A percentile compares a stretch with the other conserved stretches of the same genome.
Conservation (phyloP, 2,113 vertebrate species). For the Tachuris rubrigastra region DNA sequence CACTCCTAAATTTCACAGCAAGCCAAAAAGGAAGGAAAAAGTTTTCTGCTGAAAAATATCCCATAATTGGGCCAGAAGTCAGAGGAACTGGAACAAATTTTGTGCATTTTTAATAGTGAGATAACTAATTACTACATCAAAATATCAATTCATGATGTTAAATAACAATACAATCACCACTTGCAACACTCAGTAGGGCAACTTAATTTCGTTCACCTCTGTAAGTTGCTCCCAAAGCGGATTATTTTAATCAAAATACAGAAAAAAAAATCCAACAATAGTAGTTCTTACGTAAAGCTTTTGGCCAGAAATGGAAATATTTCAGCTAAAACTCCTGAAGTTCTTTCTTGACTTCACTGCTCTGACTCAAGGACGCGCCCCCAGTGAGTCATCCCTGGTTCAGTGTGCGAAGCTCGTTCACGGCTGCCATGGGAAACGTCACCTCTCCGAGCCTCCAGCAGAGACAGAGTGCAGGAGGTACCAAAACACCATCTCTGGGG, state of each 20-base stretch:
- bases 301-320: background rate
- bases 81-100: background rate
- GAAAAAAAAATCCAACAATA: rapidly evolving
- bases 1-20: background rate
- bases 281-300: background rate
- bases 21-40: background rate
- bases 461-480: background rate
- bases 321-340: background rate
- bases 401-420: background rate
- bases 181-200: background rate
- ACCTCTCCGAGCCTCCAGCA: background rate
- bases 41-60: background rate
- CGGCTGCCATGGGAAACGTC: background rate
- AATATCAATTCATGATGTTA: background rate
- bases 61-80: background rate
- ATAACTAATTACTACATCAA: background rate
- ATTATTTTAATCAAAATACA: background rate
- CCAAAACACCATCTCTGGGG: background rate
- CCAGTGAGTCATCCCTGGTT: background rate
- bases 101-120: background rate
- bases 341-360: background rate
- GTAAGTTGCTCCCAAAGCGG: background rate
- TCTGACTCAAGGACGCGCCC: background rate
- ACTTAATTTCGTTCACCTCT: background rate
- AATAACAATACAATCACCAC: background rate